Evolutionary conservation across 2,113 vertebrate genomes (phyloP), one percentile per base, ranked within the genome.

Genomic region (Collichthys lucidus): DNA sequence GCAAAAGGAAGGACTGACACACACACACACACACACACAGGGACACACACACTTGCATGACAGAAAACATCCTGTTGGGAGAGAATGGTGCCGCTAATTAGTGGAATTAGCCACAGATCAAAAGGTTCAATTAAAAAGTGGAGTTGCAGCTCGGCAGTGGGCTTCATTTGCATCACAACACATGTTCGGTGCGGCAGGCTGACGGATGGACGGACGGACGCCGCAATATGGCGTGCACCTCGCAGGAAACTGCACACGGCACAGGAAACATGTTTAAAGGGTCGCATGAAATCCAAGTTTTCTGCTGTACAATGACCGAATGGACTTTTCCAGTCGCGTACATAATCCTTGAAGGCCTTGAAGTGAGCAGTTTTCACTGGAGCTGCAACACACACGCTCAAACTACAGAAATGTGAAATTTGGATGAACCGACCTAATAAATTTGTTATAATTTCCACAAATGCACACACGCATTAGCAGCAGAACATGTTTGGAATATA

Each of bases 31-130:
- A 46, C 29, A 47, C 24, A 47, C n/a, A 76, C 68, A 70, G 1
- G 2, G 20, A 44, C 17, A 77, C 72, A 77, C 52, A 74, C 46
- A 63, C 31, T 52, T 11, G 17, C 77, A 69, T 11, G 3, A 63
- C 44, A 29, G 64, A 64, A 86, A 81, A 81, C 79, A 85, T 79
- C 89, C 89, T 90, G 85, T 68, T 64, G 89, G 86, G 84, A 82
- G 84, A 82, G 88, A 90, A 83, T 86, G 79, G 82, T 69, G 67
- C 62, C 52, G 85, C 91, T 93, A 93, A 94, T 94, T 94, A 94
- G 91, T 72, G 66, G 91, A 92, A 94, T 93, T 93, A 94, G 91
- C 91, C 85, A 88, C 90, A 93, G 92, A 94, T 93, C 92, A 93
- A 92, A 93, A 91, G 88, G 88, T 92, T 89, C 94, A 93, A 93